These are phyloP conservation scores for Aphelenchoides besseyi DNA, from an alignment of 1,140 invertebrate species.

Conservation along the genomic window DNA sequence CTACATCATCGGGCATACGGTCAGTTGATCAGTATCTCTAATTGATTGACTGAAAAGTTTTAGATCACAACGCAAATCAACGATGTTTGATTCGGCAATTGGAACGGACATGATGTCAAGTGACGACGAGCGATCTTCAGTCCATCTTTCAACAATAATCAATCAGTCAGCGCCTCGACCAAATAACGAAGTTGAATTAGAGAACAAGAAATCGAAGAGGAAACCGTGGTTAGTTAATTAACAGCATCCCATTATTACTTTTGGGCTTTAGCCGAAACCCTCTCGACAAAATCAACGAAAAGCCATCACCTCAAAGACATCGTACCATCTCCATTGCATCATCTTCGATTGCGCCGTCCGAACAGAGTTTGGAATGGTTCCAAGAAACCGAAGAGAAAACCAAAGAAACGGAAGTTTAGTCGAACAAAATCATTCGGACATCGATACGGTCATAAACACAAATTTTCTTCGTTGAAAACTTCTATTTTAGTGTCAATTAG, in stretches of 20 bases:
- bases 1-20: not conserved
- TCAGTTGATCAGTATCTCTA: not conserved
- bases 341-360: slow-evolving; percentile 7
- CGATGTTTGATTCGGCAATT: slow-evolving; percentile 22
- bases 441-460: too few species aligned
- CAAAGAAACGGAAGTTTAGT: too few species aligned
- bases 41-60: not conserved
- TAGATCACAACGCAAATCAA: slow-evolving; percentile 7
- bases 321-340: not conserved
- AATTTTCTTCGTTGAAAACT: too few species aligned
- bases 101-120: slow-evolving; percentile 5
- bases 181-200: not conserved
- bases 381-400: too few species aligned
- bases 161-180: too few species aligned
- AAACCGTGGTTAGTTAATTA: not conserved
- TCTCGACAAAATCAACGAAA: slow-evolving; percentile 21
- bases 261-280: slow-evolving; percentile 12
- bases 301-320: not conserved
- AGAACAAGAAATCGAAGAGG: not conserved
- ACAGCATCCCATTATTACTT: not conserved
- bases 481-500: too few species aligned
- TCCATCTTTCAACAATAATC: not conserved
- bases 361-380: slow-evolving; percentile 8
- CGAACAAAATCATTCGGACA: too few species aligned
- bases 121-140: slow-evolving; percentile 7